phyloP scores from a whole-genome alignment of 1,140 invertebrate species.

The Zaprionus davidi region DNA sequence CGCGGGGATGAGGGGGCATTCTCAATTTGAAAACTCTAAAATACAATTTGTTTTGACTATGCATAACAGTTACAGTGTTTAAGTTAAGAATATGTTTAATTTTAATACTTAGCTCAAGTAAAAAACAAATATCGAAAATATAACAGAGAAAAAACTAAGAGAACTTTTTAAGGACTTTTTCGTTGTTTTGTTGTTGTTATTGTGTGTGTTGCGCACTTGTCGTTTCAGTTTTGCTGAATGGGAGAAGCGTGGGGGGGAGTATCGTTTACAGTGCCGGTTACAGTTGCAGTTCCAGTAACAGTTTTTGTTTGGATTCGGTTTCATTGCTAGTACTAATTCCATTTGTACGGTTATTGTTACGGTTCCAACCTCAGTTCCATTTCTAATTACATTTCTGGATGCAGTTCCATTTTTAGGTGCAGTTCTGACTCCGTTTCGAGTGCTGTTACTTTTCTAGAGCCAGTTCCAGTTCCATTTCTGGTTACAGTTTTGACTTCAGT shows the following conservation, averaged over 20 bases:
- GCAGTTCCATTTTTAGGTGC: too few relatives aligned
- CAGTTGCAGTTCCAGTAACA: constrained; percentile 6
- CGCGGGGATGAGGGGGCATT: background rate
- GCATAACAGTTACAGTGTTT: constrained; percentile 43
- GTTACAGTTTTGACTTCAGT: too few relatives aligned
- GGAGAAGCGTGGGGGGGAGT: constrained; percentile 15
- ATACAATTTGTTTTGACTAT: constrained; percentile 56
- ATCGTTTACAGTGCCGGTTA: constrained; percentile 4
- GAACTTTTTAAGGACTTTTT: constrained; percentile 68
- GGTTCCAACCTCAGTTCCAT: background rate
- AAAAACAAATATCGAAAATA: constrained; percentile 70
- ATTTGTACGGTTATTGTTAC: too few relatives aligned
- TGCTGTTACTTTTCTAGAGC: too few relatives aligned
- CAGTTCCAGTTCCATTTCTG: too few relatives aligned
- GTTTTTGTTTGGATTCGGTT: too few relatives aligned
- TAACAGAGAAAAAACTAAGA: constrained; percentile 69
- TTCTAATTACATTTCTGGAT: background rate
- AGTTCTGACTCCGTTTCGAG: too few relatives aligned
- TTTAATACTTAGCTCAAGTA: constrained; percentile 75
- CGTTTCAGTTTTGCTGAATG: constrained; percentile 40
- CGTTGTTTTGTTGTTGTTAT: constrained; percentile 44
- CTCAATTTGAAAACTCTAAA: constrained; percentile 38
- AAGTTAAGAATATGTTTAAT: constrained; percentile 63
- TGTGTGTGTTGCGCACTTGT: constrained; percentile 39
- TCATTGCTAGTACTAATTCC: too few relatives aligned